Conservation (phyloP, 2,888 invertebrate species). For the Tachina grossa region DNA sequence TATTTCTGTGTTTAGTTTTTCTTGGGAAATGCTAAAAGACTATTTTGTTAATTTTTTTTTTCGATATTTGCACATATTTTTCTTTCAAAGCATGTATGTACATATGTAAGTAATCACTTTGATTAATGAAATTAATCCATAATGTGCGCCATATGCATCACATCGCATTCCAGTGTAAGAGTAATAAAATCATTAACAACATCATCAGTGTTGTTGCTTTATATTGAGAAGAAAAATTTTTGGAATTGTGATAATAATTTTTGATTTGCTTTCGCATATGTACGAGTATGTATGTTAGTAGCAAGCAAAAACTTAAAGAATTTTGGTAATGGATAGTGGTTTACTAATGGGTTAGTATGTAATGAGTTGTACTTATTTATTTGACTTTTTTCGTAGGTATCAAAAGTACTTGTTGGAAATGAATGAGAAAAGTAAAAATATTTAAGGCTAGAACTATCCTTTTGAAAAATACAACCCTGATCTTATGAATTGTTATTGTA, state of each 20-base stretch:
- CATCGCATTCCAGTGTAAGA: conserved; percentile 27
- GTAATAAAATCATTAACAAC: conserved; percentile 41
- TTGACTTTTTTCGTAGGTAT: too few species aligned
- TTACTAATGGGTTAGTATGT: too few species aligned
- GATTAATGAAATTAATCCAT: conserved; percentile 81
- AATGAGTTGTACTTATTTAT: too few species aligned
- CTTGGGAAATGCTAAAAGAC: conserved; percentile 22
- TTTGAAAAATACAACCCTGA: too few species aligned
- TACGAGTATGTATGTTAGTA: too few species aligned
- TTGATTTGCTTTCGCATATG: not conserved
- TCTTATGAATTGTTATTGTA: too few species aligned
- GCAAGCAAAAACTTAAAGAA: too few species aligned
- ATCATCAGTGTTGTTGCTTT: conserved; percentile 7
- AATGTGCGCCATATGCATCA: conserved; percentile 76
- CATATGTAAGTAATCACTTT: conserved; percentile 72
- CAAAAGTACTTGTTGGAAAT: too few species aligned
- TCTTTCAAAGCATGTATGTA: conserved; percentile 55
- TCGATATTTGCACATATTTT: conserved; percentile 39
- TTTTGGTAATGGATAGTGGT: too few species aligned
- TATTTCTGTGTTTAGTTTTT: conserved; percentile 13
- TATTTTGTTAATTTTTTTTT: conserved; percentile 13
- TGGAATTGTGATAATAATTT: not conserved
- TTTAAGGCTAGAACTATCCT: too few species aligned
- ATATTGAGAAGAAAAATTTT: not conserved
- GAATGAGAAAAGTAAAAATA: too few species aligned